These are phyloP conservation scores for Myioborus miniatus DNA, from an alignment of 2,797 vertebrate genomes.

Conservation along the genomic window DNA sequence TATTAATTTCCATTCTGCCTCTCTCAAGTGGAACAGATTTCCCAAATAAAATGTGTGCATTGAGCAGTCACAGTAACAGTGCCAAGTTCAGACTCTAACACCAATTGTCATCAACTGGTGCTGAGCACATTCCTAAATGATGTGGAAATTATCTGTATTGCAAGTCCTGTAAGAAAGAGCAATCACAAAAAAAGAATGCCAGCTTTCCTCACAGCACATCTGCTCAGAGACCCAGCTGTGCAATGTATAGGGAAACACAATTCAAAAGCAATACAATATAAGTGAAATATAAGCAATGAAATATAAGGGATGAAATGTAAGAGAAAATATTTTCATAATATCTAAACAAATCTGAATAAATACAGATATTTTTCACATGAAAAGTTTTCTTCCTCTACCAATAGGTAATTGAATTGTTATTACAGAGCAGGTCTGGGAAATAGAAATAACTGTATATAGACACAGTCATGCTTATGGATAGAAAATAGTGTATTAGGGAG, in stretches of 20 bases:
- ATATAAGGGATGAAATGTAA: not conserved
- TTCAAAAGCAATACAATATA: not conserved
- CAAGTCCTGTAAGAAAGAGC: not conserved
- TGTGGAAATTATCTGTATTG: not conserved
- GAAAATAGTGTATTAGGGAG: not conserved
- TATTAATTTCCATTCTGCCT: not conserved
- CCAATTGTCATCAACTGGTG: not conserved
- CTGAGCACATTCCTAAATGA: not conserved
- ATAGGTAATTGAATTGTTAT: not conserved
- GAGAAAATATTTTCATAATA: not conserved
- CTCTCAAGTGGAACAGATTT: not conserved
- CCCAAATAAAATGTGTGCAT: not conserved
- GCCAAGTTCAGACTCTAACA: not conserved
- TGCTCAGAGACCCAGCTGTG: not conserved
- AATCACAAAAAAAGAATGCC: not conserved
- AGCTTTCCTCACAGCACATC: not conserved
- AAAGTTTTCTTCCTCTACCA: not conserved
- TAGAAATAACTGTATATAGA: not conserved
- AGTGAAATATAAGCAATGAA: not conserved
- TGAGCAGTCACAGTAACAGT: not conserved
- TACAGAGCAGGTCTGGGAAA: not conserved
- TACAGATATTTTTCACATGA: not conserved
- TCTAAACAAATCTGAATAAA: not conserved
- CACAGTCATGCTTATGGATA: not conserved
- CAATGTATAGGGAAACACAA: not conserved